Evolutionary conservation across 2,888 invertebrate genomes (phyloP).

Genomic region (Marronus borbonicus): DNA sequence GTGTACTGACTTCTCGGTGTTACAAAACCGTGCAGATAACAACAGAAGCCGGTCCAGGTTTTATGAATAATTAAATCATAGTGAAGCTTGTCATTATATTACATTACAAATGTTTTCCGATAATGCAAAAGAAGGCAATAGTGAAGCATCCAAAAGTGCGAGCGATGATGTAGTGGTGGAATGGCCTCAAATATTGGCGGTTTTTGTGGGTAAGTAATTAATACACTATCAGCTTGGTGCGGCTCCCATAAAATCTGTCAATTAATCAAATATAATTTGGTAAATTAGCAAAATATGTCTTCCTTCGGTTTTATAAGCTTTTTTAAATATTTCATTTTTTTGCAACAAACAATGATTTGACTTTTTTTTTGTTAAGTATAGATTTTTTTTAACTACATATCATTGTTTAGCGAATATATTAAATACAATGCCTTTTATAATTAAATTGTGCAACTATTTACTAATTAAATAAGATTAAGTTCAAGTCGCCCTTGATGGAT

Average conservation of each 20-base stretch:
- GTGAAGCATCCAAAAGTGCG: background rate
- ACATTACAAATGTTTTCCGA: too few species aligned
- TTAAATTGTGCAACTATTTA: background rate
- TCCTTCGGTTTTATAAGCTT: too few species aligned
- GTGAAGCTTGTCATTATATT: too few species aligned
- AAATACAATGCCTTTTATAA: background rate
- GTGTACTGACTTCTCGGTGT: too few species aligned
- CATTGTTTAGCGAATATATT: conserved; percentile 11
- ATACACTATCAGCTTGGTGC: too few species aligned
- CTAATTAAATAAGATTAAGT: conserved; percentile 18
- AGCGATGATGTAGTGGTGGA: conserved; percentile 7
- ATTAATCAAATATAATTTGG: too few species aligned
- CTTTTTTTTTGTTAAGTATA: background rate
- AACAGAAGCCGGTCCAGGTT: too few species aligned
- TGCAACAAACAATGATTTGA: background rate
- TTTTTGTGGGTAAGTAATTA: conserved; percentile 45
- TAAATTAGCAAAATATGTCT: too few species aligned
- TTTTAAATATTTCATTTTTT: too few species aligned
- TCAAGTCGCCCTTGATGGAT: background rate
- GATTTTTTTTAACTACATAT: background rate
- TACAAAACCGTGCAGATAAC: too few species aligned
- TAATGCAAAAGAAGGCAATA: background rate
- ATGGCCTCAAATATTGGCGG: conserved; percentile 50
- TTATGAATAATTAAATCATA: too few species aligned
- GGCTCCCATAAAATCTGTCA: background rate